Conservation (phyloP, 1,140 invertebrate genomes). For the Drosophila dunni region DNA sequence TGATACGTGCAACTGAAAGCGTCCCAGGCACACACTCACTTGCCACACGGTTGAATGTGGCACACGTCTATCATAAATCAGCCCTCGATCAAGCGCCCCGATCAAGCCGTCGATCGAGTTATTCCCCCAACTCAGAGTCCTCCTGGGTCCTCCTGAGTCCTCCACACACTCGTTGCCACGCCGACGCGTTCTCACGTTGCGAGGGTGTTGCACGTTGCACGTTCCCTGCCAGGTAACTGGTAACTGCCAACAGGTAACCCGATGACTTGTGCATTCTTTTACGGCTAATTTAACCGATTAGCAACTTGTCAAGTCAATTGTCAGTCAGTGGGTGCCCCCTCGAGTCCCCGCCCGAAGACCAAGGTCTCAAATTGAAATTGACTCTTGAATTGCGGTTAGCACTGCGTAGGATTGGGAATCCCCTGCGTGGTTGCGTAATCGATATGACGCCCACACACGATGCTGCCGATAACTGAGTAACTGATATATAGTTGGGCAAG, state of each 20-base stretch:
- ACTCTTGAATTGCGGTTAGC: conserved; percentile 59
- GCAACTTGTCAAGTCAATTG: conserved; percentile 62
- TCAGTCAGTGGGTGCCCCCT: neutral
- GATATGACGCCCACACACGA: conserved; percentile 80
- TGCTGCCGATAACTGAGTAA: conserved; percentile 29
- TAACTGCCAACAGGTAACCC: conserved; percentile 50
- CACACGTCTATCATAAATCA: conserved; percentile 77
- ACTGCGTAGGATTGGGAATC: conserved; percentile 24
- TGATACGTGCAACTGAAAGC: conserved; percentile 44
- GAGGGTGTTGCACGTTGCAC: conserved; percentile 58
- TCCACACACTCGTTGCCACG: neutral
- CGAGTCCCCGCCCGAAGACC: neutral
- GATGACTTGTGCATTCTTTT: conserved; percentile 77
- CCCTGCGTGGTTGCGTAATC: conserved; percentile 68
- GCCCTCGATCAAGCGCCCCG: conserved; percentile 33
- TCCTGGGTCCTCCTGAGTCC: too few relatives aligned
- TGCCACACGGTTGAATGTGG: conserved; percentile 45
- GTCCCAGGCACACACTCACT: conserved; percentile 20
- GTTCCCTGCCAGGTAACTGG: too few relatives aligned
- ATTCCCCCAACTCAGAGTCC: conserved; percentile 1
- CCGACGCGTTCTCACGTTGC: conserved; percentile 71
- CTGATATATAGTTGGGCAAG: conserved; percentile 1
- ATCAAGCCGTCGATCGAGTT: conserved; percentile 24
- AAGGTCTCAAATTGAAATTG: conserved; percentile 31
- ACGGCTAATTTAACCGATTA: conserved; percentile 82